phyloP scores from a whole-genome alignment of 2,797 vertebrate species.

The Myotis vivesi region DNA sequence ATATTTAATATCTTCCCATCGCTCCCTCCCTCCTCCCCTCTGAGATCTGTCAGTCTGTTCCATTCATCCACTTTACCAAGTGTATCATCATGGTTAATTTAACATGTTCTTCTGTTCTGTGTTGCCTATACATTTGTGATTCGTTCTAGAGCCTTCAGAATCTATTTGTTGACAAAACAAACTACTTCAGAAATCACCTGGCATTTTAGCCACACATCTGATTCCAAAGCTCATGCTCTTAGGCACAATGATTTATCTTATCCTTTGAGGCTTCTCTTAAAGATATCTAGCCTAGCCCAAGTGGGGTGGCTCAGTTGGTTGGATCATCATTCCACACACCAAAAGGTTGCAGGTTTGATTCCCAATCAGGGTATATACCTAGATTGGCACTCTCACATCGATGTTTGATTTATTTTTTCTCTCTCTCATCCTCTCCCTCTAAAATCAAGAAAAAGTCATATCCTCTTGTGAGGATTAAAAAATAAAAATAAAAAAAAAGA shows the following conservation, averaged over 20 bases:
- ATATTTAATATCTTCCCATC: background rate
- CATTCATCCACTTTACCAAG: background rate
- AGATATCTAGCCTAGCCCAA: background rate
- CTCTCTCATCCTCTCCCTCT: background rate
- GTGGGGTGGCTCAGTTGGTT: background rate
- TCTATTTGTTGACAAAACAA: background rate
- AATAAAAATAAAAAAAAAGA: background rate
- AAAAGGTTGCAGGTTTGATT: background rate
- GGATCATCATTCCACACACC: background rate
- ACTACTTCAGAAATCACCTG: background rate
- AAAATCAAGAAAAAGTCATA: background rate
- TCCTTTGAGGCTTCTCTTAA: background rate
- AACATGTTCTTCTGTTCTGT: background rate
- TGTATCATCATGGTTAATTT: background rate
- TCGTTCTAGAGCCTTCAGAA: background rate
- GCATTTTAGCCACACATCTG: background rate
- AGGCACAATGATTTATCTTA: background rate
- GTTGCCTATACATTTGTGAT: background rate
- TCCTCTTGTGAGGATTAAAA: background rate
- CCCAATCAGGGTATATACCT: background rate
- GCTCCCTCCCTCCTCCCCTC: background rate
- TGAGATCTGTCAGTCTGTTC: background rate
- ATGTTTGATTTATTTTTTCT: background rate
- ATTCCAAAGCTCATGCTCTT: background rate
- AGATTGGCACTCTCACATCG: too few relatives aligned